Percentiles rank a stretch among this genome's conserved stretches.
Conservation (phyloP, 2,888 invertebrate species). For the Calephelis perditalis region DNA sequence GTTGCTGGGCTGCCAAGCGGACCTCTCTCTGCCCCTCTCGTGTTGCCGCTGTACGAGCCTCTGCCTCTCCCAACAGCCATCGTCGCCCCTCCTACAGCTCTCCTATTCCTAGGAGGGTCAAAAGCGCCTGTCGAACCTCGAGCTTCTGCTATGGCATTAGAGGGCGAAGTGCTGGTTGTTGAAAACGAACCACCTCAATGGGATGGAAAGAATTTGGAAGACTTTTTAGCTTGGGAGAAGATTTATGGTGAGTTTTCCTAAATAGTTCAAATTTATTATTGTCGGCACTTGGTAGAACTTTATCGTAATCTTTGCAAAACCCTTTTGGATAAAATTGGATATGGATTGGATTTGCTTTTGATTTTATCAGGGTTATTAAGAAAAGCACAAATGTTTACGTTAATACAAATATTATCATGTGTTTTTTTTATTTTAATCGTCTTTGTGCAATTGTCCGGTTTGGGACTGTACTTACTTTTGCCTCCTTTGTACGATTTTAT, state of each 20-base stretch:
- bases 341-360: no score
- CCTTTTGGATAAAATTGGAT: no score
- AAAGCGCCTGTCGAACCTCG: slow-evolving; percentile 80
- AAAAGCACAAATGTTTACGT: no score
- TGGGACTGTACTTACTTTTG: no score
- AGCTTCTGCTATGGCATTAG: slow-evolving; percentile 75
- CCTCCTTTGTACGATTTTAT: no score
- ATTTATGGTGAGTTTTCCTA: slow-evolving; percentile 55
- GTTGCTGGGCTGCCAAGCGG: slow-evolving; percentile 59
- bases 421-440: no score
- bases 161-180: slow-evolving; percentile 81
- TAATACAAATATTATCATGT: no score
- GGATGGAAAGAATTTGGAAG: slow-evolving; percentile 73
- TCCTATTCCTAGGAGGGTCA: slow-evolving; percentile 79
- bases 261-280: background rate
- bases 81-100: slow-evolving; percentile 54
- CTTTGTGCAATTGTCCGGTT: no score
- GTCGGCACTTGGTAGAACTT: no score
- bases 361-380: no score
- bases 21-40: slow-evolving; percentile 51
- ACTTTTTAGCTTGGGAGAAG: slow-evolving; percentile 70
- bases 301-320: no score
- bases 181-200: slow-evolving; percentile 76
- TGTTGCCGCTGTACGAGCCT: slow-evolving; percentile 50
- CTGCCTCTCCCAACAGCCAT: slow-evolving; percentile 38